Evolutionary conservation across 2,797 vertebrate genomes (phyloP).

Genomic region (Peromyscus melanophrys): DNA sequence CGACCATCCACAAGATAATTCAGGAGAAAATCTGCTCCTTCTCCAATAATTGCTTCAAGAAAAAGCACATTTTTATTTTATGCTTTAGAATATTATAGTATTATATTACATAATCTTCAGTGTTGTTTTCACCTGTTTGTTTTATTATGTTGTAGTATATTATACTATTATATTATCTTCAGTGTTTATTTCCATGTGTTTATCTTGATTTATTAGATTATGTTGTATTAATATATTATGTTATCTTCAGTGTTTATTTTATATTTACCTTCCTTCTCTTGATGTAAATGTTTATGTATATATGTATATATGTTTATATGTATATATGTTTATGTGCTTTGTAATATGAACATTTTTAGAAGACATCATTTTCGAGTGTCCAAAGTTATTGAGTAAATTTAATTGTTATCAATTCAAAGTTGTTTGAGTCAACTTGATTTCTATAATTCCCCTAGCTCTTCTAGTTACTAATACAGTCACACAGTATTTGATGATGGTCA

Average conservation of each 20-base stretch:
- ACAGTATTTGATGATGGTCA: background rate
- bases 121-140: background rate
- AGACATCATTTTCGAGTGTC: background rate
- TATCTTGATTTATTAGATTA: background rate
- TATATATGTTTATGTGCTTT: background rate
- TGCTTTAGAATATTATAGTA: background rate
- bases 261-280: background rate
- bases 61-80: background rate
- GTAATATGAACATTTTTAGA: background rate
- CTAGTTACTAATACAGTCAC: background rate
- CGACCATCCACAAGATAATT: background rate
- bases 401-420: background rate
- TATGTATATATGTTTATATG: background rate
- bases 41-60: background rate
- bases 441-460: background rate
- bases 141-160: background rate
- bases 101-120: background rate
- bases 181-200: background rate
- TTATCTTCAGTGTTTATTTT: background rate
- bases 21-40: background rate
- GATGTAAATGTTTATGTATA: background rate
- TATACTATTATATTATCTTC: background rate
- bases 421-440: background rate
- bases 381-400: background rate
- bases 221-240: background rate